Conservation (phyloP, 2,797 vertebrate species). For the Erpetoichthys calabaricus region DNA sequence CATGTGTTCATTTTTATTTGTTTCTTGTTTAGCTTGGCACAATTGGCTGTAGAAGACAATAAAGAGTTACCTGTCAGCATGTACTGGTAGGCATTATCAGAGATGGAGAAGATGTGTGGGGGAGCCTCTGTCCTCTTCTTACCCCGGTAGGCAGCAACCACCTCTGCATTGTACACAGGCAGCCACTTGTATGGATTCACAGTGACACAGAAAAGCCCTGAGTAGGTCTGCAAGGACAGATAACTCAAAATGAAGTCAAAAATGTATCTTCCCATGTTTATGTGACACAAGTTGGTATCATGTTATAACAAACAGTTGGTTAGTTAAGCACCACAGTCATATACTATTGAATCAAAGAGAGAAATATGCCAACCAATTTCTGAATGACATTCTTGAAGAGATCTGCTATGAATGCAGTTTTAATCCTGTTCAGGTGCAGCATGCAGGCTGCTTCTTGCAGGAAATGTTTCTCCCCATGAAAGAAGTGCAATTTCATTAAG, state of each 20-base stretch:
- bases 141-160: conserved; percentile 68
- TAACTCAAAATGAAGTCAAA: not conserved
- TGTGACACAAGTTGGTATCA: not conserved
- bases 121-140: conserved; percentile 78
- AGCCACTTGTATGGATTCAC: conserved; percentile 76
- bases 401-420: not conserved
- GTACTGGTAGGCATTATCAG: conserved; percentile 73
- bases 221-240: conserved; percentile 54
- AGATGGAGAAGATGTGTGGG: conserved; percentile 80
- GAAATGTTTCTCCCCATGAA: too few relatives aligned
- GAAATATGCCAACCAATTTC: not conserved
- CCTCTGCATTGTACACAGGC: conserved; percentile 66
- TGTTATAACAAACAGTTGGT: not conserved
- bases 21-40: not conserved
- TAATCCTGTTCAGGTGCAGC: too few relatives aligned
- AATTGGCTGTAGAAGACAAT: not conserved
- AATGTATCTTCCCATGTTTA: not conserved
- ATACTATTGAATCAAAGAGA: not conserved
- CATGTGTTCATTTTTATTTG: conserved; percentile 4
- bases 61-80: conserved; percentile 42
- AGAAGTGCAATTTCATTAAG: too few relatives aligned
- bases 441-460: too few relatives aligned
- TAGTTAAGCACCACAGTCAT: not conserved
- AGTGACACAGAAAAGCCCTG: conserved; percentile 72
- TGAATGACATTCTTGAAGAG: too few relatives aligned